Conservation (phyloP, 2,113 vertebrate species). For the Thalassarche chlororhynchos region DNA sequence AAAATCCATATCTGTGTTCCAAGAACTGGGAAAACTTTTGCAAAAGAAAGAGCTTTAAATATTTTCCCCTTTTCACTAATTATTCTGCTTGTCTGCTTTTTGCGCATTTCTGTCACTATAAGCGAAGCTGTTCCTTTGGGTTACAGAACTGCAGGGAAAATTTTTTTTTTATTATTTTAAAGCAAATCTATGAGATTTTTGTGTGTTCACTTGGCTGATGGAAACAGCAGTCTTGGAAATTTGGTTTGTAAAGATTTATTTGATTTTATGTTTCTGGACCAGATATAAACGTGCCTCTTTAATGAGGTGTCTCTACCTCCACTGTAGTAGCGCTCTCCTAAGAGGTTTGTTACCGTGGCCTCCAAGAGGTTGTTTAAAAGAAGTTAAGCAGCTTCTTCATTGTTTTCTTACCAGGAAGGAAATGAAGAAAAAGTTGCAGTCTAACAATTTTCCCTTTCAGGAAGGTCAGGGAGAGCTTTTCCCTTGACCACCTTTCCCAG, state of each 20-base stretch:
- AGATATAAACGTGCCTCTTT: not conserved
- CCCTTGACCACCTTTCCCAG: not conserved
- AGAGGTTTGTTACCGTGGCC: not conserved
- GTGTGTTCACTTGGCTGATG: not conserved
- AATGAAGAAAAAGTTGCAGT: not conserved
- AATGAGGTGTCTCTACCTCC: not conserved
- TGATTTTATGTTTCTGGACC: not conserved
- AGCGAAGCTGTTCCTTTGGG: not conserved
- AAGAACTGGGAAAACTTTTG: not conserved
- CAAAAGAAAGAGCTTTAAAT: not conserved
- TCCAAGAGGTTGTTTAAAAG: not conserved
- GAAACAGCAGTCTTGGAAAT: conserved; percentile 2
- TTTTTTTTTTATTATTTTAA: not conserved
- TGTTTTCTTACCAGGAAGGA: conserved; percentile 10
- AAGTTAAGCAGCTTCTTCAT: not conserved
- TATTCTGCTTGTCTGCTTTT: not conserved
- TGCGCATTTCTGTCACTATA: not conserved
- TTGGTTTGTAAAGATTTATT: not conserved
- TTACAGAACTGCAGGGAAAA: not conserved
- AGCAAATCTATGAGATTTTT: not conserved
- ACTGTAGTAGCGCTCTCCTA: not conserved
- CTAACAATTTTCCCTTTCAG: not conserved
- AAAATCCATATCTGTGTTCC: not conserved
- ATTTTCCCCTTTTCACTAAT: not conserved
- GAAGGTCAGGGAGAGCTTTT: not conserved